A percentile compares a stretch with the other conserved stretches of the same genome.
Evolutionary conservation across 2,113 vertebrate species (phyloP).

Genomic region (Mobula birostris): DNA sequence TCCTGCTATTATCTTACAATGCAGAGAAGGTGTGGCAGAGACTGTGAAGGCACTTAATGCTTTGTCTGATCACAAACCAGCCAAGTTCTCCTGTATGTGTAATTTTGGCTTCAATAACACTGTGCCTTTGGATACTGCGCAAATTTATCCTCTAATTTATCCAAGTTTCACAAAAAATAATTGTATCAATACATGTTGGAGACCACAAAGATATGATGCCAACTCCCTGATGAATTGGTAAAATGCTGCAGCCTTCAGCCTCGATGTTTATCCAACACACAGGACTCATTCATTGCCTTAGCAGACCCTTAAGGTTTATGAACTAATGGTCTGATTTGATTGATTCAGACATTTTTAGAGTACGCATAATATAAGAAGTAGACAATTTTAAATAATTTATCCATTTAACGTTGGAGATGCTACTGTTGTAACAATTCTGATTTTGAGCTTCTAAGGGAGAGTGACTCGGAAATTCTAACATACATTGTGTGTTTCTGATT

Average conservation of each 20-base stretch:
- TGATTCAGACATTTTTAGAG: constrained; percentile 7
- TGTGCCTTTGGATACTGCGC: not conserved
- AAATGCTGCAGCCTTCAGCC: constrained; percentile 4
- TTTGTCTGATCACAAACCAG: not conserved
- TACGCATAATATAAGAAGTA: not conserved
- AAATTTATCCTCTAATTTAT: not conserved
- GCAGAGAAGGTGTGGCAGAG: not conserved
- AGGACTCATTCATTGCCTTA: constrained; percentile 19
- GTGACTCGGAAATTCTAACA: not conserved
- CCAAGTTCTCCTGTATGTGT: not conserved
- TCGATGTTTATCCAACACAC: constrained; percentile 17
- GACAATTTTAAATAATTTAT: not conserved
- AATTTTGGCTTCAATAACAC: not conserved
- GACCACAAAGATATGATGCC: not conserved
- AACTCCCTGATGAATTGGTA: not conserved
- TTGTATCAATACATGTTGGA: constrained; percentile 11
- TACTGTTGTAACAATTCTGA: not conserved
- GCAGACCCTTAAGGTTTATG: not conserved
- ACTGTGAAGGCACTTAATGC: not conserved
- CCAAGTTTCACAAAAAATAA: constrained; percentile 10
- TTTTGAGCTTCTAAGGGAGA: not conserved
- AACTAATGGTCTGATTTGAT: not conserved
- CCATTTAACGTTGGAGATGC: not conserved
- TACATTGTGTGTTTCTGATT: not conserved
- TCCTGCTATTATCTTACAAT: not conserved